A percentile compares a stretch with the other conserved stretches of the same genome.
These are phyloP conservation scores for Acanthosepion esculentum DNA, from an alignment of 2,888 invertebrate genomes.

Conservation along the genomic window DNA sequence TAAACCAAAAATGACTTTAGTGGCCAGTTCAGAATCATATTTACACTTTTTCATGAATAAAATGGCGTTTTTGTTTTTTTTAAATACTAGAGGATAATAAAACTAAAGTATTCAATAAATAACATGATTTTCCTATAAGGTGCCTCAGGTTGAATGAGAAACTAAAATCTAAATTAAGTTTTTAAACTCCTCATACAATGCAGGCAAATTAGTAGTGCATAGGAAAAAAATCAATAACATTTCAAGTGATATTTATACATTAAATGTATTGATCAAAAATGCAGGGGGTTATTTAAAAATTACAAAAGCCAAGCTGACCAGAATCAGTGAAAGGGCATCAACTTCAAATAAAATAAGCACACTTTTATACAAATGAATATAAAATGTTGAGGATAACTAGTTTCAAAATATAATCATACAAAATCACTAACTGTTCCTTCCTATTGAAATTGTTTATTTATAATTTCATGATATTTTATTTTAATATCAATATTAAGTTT, in stretches of 20 bases:
- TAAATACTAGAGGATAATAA: background rate
- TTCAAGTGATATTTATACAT: background rate
- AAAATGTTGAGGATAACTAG: too few relatives aligned
- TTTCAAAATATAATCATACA: too few relatives aligned
- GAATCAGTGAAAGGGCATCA: background rate
- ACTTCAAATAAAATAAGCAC: background rate
- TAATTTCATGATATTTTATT: too few relatives aligned
- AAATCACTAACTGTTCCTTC: background rate
- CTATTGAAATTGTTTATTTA: background rate
- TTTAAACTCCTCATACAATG: background rate
- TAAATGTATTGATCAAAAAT: background rate
- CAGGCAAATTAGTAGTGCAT: constrained; percentile 16
- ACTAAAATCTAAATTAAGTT: background rate
- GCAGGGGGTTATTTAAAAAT: background rate
- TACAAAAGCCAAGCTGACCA: background rate
- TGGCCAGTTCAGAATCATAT: background rate
- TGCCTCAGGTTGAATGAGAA: background rate
- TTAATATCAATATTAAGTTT: too few relatives aligned
- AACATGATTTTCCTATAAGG: background rate
- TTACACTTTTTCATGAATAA: background rate
- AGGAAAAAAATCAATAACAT: background rate
- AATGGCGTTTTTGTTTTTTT: background rate
- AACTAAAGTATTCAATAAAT: background rate
- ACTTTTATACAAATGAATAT: background rate
- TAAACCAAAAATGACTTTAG: background rate